A percentile compares a stretch with the other conserved stretches of the same genome.
phyloP scores from a whole-genome alignment of 2,797 vertebrate species.

The Anomalospiza imberbis region DNA sequence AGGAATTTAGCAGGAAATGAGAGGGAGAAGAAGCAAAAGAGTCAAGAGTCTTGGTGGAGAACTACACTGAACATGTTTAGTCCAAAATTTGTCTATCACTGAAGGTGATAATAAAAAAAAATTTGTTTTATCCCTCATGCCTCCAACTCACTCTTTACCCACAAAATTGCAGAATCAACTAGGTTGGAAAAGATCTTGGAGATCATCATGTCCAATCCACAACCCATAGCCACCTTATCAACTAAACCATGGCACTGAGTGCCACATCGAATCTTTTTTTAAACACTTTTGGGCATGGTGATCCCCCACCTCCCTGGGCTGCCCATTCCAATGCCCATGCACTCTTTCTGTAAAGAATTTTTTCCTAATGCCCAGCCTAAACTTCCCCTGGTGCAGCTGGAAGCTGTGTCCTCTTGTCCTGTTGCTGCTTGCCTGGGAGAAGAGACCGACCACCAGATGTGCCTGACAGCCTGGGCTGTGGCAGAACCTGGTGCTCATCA shows the following conservation, averaged over 20 bases:
- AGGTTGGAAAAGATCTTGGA: neutral
- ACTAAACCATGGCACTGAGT: neutral
- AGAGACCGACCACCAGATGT: fast-evolving
- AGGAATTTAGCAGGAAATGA: neutral
- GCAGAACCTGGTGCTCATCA: neutral
- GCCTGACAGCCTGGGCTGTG: neutral
- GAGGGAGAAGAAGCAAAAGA: neutral
- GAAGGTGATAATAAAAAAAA: neutral
- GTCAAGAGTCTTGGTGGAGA: neutral
- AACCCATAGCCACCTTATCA: neutral
- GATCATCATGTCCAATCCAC: too few species aligned
- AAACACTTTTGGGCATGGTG: neutral
- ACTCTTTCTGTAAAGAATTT: neutral
- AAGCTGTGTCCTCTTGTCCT: neutral
- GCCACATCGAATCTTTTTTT: too few species aligned
- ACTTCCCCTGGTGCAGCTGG: neutral
- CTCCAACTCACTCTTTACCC: neutral
- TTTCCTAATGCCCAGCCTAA: neutral
- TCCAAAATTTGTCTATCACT: too few species aligned
- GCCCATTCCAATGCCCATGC: neutral
- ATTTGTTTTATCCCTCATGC: neutral
- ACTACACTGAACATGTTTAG: too few species aligned
- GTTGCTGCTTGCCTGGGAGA: neutral
- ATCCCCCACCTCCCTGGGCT: neutral
- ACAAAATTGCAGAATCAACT: too few species aligned